Evolutionary conservation across 2,797 vertebrate genomes (phyloP), one percentile per base, ranked within the genome.

Genomic region (Choloepus didactylus): DNA sequence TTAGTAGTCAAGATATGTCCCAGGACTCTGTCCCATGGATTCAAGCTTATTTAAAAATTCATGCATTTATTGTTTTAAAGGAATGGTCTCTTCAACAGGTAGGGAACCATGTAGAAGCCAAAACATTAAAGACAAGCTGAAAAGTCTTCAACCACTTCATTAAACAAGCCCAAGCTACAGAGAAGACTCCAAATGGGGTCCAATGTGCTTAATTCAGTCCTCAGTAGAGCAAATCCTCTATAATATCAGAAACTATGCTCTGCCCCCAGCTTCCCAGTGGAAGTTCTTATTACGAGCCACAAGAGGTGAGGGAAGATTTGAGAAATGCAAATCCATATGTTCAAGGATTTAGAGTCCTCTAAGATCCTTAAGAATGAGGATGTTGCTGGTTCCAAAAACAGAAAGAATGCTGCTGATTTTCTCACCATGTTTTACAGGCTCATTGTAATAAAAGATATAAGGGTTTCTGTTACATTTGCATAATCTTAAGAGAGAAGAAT

Each of bases 401-500:
- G 15, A 87, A 51, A 92, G 9, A 10, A 23, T 15, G 41, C 77
- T 81, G 19, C 69, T 35, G 15, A 46, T 49, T 93, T 91, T 85
- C 92, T 86, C 51, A 84, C 11, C 31, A 0, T 38, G 69, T 64
- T 56, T 90, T 54, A 79, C 1, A 73, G 25, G 4, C 19, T 69
- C 25, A 31, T 49, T 29, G 11, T 19, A 49, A 82, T 54, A 85
- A 95, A 87, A 85, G 25, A 91, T 16, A 84, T 29, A 35, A 51
- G 19, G 2, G 1, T 41, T 79, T 92, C 72, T 86, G 80, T 89
- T 69, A 69, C n/a, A 89, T 69, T 18, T 83, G 51, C 77, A 62
- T 93, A 85, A 87, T 95, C 46, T 35, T 49, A 70, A 89, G 9
- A 88, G 21, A 82, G 25, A 90, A 90, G 5, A 86, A 31, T 49